Evolutionary conservation across 2,797 vertebrate species (phyloP), one percentile per base, ranked within the genome.

Genomic region (Eleutherodactylus coqui): DNA sequence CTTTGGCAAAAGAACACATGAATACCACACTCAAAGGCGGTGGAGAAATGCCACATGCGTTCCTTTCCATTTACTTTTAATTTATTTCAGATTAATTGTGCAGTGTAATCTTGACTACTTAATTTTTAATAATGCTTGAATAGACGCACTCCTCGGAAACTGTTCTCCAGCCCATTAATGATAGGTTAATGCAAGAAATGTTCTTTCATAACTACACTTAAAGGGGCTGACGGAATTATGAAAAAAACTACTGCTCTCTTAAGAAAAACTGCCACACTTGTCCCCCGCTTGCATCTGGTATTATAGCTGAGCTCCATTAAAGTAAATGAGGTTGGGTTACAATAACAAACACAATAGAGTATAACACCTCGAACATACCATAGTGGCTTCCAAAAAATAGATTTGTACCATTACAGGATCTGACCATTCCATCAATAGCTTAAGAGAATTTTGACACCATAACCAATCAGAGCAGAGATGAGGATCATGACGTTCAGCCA

Each of bases 11-110:
- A 80, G 70, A 89, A 90, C 86, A 91, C 89, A 90, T 90, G 75
- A 91, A 92, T 88, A 14, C 13, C 53, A 0, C 0, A 16, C 29
- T 36, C 64, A 86, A 53, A 38, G 80, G 7, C 85, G 27, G 0
- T 84, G 83, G 81, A 86, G 29, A 87, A 88, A 75, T 60, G 76
- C 64, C 81, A 84, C 29, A 16, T 4, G n/a, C 27, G 53, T 86
- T 86, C 85, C 89, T 90, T 88, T 88, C 86, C 55, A 64, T 88
- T 90, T 89, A 84, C 62, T 91, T 92, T 91, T 88, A 90, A 90
- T 90, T 93, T 73, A 90, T 89, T 92, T 93, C 90, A 90, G 90
- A 92, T 90, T 89, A 91, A 88, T 87, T 90, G 89, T 69, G 85
- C 72, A 85, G 88, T 79, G 78, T 85, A 90, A 90, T 90, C 87